phyloP scores from a whole-genome alignment of 2,797 vertebrate genomes.

The Poecilia picta region DNA sequence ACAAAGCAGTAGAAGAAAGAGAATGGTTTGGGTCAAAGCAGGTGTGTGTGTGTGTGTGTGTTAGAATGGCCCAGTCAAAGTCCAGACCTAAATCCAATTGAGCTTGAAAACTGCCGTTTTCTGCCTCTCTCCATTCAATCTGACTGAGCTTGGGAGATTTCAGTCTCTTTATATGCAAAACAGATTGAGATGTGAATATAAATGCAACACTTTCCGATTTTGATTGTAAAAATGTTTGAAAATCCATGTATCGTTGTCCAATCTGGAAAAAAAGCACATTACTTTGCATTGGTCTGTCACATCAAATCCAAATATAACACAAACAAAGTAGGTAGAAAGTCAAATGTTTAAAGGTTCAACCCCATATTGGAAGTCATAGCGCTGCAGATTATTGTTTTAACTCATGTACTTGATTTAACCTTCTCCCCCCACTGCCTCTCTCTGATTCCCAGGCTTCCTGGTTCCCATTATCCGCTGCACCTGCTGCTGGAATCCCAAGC shows the following conservation, averaged over 20 bases:
- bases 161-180: not conserved
- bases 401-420: not conserved
- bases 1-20: not conserved
- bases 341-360: not conserved
- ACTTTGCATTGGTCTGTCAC: not conserved
- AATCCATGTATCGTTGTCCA: not conserved
- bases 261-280: not conserved
- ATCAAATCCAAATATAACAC: not conserved
- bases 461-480: slow-evolving; percentile 52
- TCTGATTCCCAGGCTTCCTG: slow-evolving; percentile 26
- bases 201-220: not conserved
- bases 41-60: not conserved
- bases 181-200: not conserved
- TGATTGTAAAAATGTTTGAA: not conserved
- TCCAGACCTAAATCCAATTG: not conserved
- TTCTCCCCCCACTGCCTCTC: not conserved
- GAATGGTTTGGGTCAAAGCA: not conserved
- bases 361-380: too few species aligned
- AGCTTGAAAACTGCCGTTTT: not conserved
- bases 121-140: not conserved
- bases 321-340: not conserved
- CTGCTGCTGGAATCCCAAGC: slow-evolving; percentile 60
- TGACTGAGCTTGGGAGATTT: not conserved
- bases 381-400: not conserved
- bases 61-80: not conserved